Percentiles rank a stretch among this genome's conserved stretches.
Conservation (phyloP, 2,888 invertebrate genomes). For the Brachypalpus laphriformis region DNA sequence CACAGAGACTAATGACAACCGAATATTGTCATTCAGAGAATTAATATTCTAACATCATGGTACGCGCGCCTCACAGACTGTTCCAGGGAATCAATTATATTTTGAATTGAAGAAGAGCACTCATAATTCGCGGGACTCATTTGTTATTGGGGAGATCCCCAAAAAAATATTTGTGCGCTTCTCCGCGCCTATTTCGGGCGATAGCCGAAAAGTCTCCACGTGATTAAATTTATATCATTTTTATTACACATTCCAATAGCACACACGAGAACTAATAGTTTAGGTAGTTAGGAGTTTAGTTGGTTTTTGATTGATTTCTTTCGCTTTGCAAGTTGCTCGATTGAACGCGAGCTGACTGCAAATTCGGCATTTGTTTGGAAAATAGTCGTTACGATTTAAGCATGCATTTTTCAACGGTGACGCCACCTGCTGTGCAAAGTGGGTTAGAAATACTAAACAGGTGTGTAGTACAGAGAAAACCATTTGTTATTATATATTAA, state of each 20-base stretch:
- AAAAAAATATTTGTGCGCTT: background rate
- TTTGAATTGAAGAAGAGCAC: background rate
- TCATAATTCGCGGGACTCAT: background rate
- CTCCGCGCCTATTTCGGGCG: constrained; percentile 7
- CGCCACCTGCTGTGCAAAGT: constrained; percentile 41
- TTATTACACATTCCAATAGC: constrained; percentile 3
- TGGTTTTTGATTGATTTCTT: constrained; percentile 45
- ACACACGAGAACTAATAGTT: constrained; percentile 7
- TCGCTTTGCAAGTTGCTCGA: constrained; percentile 26
- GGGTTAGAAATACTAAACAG: constrained; percentile 38
- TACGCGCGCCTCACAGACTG: background rate
- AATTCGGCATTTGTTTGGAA: background rate
- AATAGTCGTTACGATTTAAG: background rate
- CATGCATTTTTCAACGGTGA: constrained; percentile 43
- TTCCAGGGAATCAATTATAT: background rate
- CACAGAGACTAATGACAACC: constrained; percentile 3
- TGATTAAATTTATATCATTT: constrained; percentile 17
- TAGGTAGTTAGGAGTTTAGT: background rate
- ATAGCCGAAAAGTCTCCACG: constrained; percentile 3
- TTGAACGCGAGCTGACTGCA: constrained; percentile 33
- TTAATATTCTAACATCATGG: constrained; percentile 44
- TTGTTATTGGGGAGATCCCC: background rate
- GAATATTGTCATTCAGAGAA: constrained; percentile 41
- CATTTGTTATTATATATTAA: constrained; percentile 26
- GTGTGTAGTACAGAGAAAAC: constrained; percentile 25